Conservation (phyloP, 2,888 invertebrate species). For the Eupithecia subfuscata region DNA sequence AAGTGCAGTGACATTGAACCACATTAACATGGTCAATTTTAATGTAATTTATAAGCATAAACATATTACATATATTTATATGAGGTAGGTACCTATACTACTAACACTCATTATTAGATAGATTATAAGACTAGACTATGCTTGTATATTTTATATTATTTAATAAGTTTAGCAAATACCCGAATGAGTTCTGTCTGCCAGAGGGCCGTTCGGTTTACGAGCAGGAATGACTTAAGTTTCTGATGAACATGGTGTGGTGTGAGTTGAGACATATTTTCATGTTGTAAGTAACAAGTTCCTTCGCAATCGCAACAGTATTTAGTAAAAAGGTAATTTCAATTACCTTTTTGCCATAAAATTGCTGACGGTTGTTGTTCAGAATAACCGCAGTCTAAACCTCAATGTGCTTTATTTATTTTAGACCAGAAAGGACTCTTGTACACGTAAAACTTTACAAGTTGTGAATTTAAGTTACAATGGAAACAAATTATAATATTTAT, state of each 20-base stretch:
- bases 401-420: not conserved
- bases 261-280: not conserved
- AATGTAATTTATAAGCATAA: not conserved
- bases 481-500: not conserved
- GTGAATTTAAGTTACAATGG: not conserved
- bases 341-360: not conserved
- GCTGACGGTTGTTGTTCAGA: not conserved
- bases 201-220: not conserved
- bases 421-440: not conserved
- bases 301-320: not conserved
- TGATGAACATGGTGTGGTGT: not conserved
- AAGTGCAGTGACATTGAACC: constrained; percentile 56
- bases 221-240: not conserved
- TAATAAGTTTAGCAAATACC: not conserved
- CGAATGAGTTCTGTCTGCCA: not conserved
- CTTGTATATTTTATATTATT: not conserved
- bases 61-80: not conserved
- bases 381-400: too few species aligned
- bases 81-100: not conserved
- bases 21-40: constrained; percentile 32
- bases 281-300: not conserved
- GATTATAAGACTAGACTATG: not conserved
- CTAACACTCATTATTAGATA: not conserved
- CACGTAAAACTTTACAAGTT: not conserved
- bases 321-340: not conserved